Evolutionary conservation across 2,113 vertebrate genomes (phyloP), one percentile per base, ranked within the genome.

Genomic region (Platanista minor): DNA sequence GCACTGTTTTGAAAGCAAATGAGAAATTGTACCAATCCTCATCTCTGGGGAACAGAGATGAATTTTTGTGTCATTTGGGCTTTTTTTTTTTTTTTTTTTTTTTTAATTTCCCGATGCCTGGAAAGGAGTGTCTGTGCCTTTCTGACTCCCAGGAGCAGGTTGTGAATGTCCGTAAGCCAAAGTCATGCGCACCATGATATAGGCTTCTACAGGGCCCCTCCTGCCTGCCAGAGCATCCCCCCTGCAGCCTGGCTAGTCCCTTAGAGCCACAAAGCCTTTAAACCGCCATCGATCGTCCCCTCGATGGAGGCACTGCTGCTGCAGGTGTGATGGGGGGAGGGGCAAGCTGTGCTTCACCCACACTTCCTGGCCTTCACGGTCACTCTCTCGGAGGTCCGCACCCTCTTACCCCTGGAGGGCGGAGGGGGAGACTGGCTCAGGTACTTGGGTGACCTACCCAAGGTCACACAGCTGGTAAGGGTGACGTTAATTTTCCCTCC

Each of bases 1-100:
- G 66, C 29, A 39, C 52, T 87, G 0, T 90, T 95, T 88, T 46
- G 90, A 97, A 96, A 96, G 74, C 90, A 87, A 87, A 95, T 74
- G 83, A 90, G 80, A 87, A 85, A 87, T 46, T 78, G 46, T 67
- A 39, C n/a, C 82, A 33, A 25, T 49, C 67, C n/a, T 61, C 31
- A 59, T 69, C 27, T 84, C 81, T 88, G 91, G 52, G 52, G 36
- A 90, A 87, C 25, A 5, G n/a, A 71, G 36, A 75, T 41, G 74
- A 52, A 23, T 80, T 85, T 92, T 52, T 66, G 15, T 46, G 39
- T 39, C 66, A 25, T 71, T 69, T 12, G 12, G 46, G 18, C n/a
- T 4, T 64, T 67, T 78, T 66, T 39, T 72, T 54, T 39, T 72
- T 54, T 54, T 52, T 5, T 59, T 43, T 21, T 46, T 75, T 78